Conservation (phyloP, 92 coral and sea anemone genomes). For the Zoanthus solanderi region DNA sequence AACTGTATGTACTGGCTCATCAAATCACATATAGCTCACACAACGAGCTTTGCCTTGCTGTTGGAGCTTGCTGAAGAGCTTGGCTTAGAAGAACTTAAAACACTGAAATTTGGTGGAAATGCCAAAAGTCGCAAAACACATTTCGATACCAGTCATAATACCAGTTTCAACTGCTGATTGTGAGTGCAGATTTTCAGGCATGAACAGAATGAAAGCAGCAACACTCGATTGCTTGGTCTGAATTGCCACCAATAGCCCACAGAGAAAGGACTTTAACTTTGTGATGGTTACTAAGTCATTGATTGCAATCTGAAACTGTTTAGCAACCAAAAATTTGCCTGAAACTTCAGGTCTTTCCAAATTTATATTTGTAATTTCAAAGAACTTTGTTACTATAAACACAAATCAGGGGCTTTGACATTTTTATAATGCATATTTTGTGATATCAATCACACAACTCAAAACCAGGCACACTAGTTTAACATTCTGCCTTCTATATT, state of each 20-base stretch:
- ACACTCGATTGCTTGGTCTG: no score
- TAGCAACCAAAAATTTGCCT: no score
- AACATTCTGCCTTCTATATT: neutral
- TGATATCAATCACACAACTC: constrained; percentile 13
- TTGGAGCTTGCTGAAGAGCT: constrained; percentile 29
- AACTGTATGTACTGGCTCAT: constrained; percentile 48
- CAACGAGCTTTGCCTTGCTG: constrained; percentile 53
- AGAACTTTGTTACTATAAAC: constrained; percentile 13
- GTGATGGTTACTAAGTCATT: no score
- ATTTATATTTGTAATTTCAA: constrained; percentile 2
- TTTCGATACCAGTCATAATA: no score
- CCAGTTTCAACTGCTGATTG: no score
- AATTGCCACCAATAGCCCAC: no score
- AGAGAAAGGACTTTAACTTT: no score
- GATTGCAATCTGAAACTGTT: no score
- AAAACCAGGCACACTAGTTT: constrained; percentile 11
- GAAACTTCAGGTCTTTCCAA: neutral
- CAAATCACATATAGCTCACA: constrained; percentile 31
- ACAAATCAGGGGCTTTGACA: constrained; percentile 5
- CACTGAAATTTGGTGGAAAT: constrained; percentile 36
- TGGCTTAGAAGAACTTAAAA: constrained; percentile 24
- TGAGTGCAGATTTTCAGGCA: no score
- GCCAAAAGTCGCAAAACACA: neutral
- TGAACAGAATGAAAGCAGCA: no score
- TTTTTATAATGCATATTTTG: constrained; percentile 6